phyloP scores from a whole-genome alignment of 2,113 vertebrate genomes.

The Nothobranchius furzeri region DNA sequence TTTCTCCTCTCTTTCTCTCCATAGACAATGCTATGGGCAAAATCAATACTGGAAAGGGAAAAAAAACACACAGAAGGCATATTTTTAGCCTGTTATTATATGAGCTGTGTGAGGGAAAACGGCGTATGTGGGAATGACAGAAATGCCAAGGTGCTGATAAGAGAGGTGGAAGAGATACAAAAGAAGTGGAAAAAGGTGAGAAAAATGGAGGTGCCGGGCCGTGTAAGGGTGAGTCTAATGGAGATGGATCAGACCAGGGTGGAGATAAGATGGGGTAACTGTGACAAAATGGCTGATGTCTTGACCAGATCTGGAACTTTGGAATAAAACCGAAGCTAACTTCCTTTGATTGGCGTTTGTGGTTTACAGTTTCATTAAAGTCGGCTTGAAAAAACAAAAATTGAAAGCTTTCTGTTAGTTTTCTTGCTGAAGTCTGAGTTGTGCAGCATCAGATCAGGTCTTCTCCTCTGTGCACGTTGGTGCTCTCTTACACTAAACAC shows the following conservation, averaged over 20 bases:
- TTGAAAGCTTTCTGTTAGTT: not conserved
- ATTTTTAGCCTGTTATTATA: slow-evolving; percentile 84
- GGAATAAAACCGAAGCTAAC: slow-evolving; percentile 1
- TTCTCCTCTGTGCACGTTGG: slow-evolving; percentile 27
- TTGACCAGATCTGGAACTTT: slow-evolving; percentile 25
- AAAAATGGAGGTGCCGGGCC: slow-evolving; percentile 54
- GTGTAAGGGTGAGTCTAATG: slow-evolving; percentile 61
- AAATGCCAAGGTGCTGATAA: slow-evolving; percentile 67
- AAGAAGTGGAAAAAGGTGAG: slow-evolving; percentile 51
- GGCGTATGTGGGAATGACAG: slow-evolving; percentile 76
- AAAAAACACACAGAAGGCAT: slow-evolving; percentile 76
- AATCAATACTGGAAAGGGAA: slow-evolving; percentile 79
- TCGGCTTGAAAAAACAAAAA: slow-evolving; percentile 3
- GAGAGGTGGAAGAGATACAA: slow-evolving; percentile 52
- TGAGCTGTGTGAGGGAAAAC: slow-evolving; percentile 76
- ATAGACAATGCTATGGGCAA: slow-evolving; percentile 84
- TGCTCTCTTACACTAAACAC: slow-evolving; percentile 36
- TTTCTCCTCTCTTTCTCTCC: slow-evolving; percentile 61
- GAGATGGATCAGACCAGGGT: slow-evolving; percentile 72
- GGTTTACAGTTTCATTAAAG: not conserved
- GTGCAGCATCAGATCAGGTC: not conserved
- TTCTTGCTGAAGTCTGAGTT: slow-evolving; percentile 1
- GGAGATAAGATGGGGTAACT: slow-evolving; percentile 72
- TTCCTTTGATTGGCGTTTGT: not conserved
- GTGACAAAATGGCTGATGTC: slow-evolving; percentile 73